These are phyloP conservation scores for Subacronicta megacephala DNA, from an alignment of 2,888 invertebrate genomes.

Conservation along the genomic window DNA sequence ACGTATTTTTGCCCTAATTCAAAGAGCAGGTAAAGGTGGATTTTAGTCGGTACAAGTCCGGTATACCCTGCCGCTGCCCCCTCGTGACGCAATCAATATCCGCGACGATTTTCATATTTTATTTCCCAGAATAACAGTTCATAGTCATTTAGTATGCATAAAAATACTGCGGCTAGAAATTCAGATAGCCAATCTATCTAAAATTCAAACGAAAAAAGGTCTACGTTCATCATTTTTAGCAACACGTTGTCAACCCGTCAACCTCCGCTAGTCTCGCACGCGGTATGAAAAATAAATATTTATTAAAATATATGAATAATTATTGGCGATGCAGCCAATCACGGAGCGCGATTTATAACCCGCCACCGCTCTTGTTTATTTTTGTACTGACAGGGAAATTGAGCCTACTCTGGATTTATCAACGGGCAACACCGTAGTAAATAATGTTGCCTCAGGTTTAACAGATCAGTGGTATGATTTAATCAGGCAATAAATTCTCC, in stretches of 20 bases:
- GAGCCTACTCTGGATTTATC: constrained; percentile 52
- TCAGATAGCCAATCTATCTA: constrained; percentile 39
- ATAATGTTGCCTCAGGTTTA: constrained; percentile 47
- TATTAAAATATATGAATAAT: constrained; percentile 66
- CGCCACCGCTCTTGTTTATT: constrained; percentile 60
- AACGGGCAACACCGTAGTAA: constrained; percentile 40
- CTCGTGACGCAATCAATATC: no score
- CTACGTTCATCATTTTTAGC: constrained; percentile 56
- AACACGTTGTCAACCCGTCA: constrained; percentile 54
- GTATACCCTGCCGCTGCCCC: no score
- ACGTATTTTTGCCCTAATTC: no score
- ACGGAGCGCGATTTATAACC: constrained; percentile 60
- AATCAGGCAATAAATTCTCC: constrained; percentile 47
- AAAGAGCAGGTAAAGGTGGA: no score
- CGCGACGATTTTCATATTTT: constrained; percentile 8
- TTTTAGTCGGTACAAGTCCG: no score
- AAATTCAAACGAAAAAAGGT: constrained; percentile 39
- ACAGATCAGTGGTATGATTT: constrained; percentile 43
- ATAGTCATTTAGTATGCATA: constrained; percentile 36
- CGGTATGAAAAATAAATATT: constrained; percentile 65
- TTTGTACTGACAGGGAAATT: constrained; percentile 65
- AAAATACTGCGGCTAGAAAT: constrained; percentile 28
- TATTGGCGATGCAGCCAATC: constrained; percentile 65
- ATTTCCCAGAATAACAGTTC: constrained; percentile 18
- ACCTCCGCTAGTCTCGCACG: constrained; percentile 34